Base-by-base conservation (phyloP, 2,888 invertebrate genomes). In the Noctua janthe region DNA sequence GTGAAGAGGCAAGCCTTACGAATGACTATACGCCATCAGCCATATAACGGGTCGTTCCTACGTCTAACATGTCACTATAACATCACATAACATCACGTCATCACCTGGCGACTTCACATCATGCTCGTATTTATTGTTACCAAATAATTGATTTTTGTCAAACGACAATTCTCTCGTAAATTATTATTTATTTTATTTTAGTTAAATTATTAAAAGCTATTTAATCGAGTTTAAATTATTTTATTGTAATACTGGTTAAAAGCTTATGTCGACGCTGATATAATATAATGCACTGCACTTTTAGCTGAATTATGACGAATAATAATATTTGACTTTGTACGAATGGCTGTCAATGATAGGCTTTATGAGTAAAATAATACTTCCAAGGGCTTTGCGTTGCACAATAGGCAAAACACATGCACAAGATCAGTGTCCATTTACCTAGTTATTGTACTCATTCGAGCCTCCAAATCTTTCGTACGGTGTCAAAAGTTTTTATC, bases 51-150 rank as follows among this genome's bases (percentile, higher is more conserved):
- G 83, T 86, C 87, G 88, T 91, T 89, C 87, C 88, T 90, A 86
- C 80, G 62, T 73, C 77, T 81, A 35, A n/a, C 74, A 67, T 72
- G 71, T 71, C 82, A 78, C n/a, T 78, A 6, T 74, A 66, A 66
- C 59, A 29, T 66, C 1, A 35, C 17, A 62, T 29, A 17, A 35
- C 51, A 70, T 1, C n/a, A 49, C n/a, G n/a, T 49, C 71, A 54
- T 23, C 71, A 78, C 67, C 67, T 67, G 67, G 43, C 43, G 67
- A 67, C 67, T 43, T 67, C 67, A 67, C 67, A 67, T 76, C 62
- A 47, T 47, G 47, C 49, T 84, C 80, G 90, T 94, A 94, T 94
- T 93, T 94, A 93, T 93, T 92, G 94, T 95, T 95, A 95, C 95
- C 95, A 95, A 95, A 95, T 94, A 94, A 91, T 86, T 90, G 85